Evolutionary conservation across 2,888 invertebrate genomes (phyloP).

Genomic region (Ephialtes manifestator): DNA sequence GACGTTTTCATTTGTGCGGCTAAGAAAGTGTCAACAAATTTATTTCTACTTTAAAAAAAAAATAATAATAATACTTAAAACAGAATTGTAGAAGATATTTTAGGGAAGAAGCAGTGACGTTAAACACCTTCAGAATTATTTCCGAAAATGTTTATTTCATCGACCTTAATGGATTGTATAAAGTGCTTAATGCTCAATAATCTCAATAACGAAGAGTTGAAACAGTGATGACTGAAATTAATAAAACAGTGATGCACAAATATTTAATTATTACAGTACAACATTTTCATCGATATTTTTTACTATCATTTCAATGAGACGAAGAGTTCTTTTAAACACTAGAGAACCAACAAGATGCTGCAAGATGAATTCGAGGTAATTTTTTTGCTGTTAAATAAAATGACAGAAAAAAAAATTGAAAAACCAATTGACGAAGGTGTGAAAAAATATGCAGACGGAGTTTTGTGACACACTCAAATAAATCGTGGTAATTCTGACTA

Average conservation of each 20-base stretch:
- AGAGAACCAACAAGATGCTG: slow-evolving; percentile 46
- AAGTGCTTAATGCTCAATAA: not conserved
- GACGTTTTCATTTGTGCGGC: not conserved
- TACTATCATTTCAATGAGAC: not conserved
- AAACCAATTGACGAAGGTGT: not conserved
- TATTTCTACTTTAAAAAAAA: not conserved
- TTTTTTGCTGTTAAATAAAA: not conserved
- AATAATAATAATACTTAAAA: not conserved
- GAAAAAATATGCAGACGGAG: not conserved
- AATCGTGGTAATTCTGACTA: too few species aligned
- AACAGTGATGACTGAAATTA: not conserved
- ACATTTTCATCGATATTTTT: slow-evolving; percentile 30
- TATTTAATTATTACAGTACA: not conserved
- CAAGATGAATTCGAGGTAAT: slow-evolving; percentile 64
- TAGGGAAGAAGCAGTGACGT: not conserved
- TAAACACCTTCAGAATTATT: not conserved
- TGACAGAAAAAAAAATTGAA: not conserved
- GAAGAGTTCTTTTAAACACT: not conserved
- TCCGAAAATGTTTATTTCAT: slow-evolving; percentile 54
- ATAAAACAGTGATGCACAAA: not conserved
- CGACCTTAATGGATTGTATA: slow-evolving; percentile 25
- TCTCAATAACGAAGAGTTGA: not conserved
- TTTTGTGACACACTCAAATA: too few species aligned
- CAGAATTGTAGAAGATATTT: not conserved
- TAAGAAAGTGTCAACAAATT: not conserved